These are phyloP conservation scores for Ceratina australensis DNA, from an alignment of 1,140 invertebrate genomes.

Conservation along the genomic window DNA sequence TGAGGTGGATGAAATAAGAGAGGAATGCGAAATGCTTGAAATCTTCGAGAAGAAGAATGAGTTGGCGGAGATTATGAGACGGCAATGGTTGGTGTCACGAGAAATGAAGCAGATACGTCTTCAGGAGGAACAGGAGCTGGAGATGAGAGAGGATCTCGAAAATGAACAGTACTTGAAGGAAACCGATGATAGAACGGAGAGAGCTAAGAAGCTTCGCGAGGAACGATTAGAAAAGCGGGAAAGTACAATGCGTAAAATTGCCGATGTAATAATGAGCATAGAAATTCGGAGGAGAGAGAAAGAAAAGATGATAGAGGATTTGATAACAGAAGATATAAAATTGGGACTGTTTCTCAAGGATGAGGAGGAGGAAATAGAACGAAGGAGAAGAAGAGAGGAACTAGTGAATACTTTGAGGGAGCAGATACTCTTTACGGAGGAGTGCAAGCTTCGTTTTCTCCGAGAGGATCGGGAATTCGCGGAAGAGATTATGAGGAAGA, in stretches of 20 bases:
- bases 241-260: conserved; percentile 41
- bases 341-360: conserved; percentile 48
- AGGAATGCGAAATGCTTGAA: conserved; percentile 49
- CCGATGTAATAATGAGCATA: conserved; percentile 51
- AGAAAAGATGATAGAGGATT: conserved; percentile 59
- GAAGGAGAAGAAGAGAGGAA: conserved; percentile 48
- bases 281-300: conserved; percentile 46
- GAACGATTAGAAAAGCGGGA: conserved; percentile 51
- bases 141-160: conserved; percentile 29
- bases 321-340: conserved; percentile 63
- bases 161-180: conserved; percentile 51
- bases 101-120: conserved; percentile 50
- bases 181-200: conserved; percentile 40
- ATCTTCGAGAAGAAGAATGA: conserved; percentile 39
- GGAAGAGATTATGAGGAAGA: conserved; percentile 59
- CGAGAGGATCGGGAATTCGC: conserved; percentile 63
- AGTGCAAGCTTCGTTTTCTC: conserved; percentile 53
- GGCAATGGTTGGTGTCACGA: conserved; percentile 52
- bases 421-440: conserved; percentile 64
- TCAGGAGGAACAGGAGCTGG: conserved; percentile 35
- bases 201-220: background rate
- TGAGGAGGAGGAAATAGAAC: conserved; percentile 33
- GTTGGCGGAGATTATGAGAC: conserved; percentile 43
- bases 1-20: conserved; percentile 58
- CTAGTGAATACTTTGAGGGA: conserved; percentile 53